Conservation (phyloP, 2,888 invertebrate genomes). For the Chrysopilus asiliformis region DNA sequence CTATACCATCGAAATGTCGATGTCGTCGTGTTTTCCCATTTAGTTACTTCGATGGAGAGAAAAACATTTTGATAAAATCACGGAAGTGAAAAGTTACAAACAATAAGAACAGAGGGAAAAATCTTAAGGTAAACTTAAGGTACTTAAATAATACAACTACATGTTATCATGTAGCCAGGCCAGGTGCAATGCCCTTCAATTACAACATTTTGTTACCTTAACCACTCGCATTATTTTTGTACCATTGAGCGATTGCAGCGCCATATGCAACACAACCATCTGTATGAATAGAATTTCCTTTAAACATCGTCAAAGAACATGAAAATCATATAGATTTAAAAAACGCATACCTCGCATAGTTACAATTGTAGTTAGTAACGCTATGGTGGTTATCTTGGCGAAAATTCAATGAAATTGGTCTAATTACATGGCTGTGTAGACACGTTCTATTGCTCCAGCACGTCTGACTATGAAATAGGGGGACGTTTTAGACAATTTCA, state of each 20-base stretch:
- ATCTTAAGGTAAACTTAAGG: conserved; percentile 1
- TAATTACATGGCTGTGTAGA: conserved; percentile 17
- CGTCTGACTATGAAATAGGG: conserved; percentile 10
- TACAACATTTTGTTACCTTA: conserved; percentile 2
- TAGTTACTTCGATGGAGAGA: conserved; percentile 2
- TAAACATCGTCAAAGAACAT: no score
- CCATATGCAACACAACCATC: no score
- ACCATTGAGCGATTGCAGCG: no score
- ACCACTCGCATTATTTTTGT: no score
- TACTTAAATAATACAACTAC: conserved; percentile 12
- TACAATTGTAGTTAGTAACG: neutral
- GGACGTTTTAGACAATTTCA: no score
- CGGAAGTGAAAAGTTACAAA: conserved; percentile 9
- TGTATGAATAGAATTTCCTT: no score
- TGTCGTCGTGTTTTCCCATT: no score
- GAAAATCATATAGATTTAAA: no score
- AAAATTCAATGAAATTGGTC: conserved; percentile 16
- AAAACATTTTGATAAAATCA: conserved; percentile 9
- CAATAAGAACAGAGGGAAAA: conserved; percentile 8
- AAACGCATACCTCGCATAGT: neutral
- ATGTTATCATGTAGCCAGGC: conserved; percentile 1
- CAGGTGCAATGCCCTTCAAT: conserved; percentile 12
- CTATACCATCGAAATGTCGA: no score
- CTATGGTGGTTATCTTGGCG: conserved; percentile 1
- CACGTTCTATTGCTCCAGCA: conserved; percentile 14